Evolutionary conservation across 2,797 vertebrate species (phyloP).

Genomic region (Cyprinella venusta): DNA sequence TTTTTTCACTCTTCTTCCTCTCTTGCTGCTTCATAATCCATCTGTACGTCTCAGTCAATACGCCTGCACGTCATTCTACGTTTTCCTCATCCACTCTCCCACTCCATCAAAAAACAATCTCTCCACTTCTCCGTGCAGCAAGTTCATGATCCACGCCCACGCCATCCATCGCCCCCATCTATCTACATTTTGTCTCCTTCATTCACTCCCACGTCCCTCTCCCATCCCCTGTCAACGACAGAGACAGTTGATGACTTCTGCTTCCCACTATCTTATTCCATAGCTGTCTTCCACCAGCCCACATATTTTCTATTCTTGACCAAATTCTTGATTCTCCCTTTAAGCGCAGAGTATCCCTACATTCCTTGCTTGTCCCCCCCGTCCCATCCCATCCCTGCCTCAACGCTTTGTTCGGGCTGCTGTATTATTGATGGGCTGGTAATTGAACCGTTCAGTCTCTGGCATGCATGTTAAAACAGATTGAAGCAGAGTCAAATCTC

Average conservation of each 20-base stretch:
- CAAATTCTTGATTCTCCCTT: background rate
- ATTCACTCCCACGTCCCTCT: slow-evolving; percentile 33
- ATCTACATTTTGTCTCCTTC: slow-evolving; percentile 35
- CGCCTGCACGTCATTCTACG: slow-evolving; percentile 13
- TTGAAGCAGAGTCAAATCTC: slow-evolving; percentile 69
- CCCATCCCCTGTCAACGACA: slow-evolving; percentile 26
- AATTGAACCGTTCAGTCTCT: slow-evolving; percentile 68
- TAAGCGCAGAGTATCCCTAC: background rate
- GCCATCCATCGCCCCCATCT: slow-evolving; percentile 23
- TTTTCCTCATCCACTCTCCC: slow-evolving; percentile 22
- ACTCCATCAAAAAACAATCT: slow-evolving; percentile 44
- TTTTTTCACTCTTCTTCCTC: slow-evolving; percentile 28
- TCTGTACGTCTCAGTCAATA: slow-evolving; percentile 25
- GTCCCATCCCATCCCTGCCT: background rate
- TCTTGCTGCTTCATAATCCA: slow-evolving; percentile 17
- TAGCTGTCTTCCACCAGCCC: slow-evolving; percentile 42
- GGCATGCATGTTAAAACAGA: slow-evolving; percentile 62
- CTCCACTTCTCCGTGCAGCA: slow-evolving; percentile 10
- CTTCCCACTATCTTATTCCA: slow-evolving; percentile 34
- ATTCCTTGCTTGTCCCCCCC: background rate
- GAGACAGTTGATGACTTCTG: slow-evolving; percentile 36
- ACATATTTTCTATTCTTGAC: slow-evolving; percentile 32
- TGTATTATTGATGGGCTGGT: slow-evolving; percentile 72
- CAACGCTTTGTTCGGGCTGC: slow-evolving; percentile 42
- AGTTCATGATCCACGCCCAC: slow-evolving; percentile 51